Percentiles rank a stretch among this genome's conserved stretches.
Evolutionary conservation across 2,113 vertebrate genomes (phyloP).

Genomic region (Strigops habroptila): DNA sequence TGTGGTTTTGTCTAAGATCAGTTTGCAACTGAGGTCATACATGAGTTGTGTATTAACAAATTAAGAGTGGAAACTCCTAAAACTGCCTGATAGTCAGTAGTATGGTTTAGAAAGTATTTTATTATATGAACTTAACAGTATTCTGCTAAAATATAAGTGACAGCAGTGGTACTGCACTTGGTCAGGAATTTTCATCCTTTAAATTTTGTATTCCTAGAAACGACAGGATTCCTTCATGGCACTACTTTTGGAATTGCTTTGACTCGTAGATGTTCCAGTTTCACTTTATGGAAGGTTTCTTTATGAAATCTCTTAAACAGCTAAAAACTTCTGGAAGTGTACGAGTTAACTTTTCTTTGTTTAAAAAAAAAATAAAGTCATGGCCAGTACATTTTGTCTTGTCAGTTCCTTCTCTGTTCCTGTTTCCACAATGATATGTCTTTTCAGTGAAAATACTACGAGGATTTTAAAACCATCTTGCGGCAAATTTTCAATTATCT

Average conservation of each 20-base stretch:
- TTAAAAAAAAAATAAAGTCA: neutral
- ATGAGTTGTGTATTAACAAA: neutral
- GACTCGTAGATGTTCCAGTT: neutral
- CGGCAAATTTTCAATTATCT: neutral
- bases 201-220: neutral
- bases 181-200: neutral
- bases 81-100: neutral
- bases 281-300: neutral
- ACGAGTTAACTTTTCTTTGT: neutral
- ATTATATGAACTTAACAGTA: neutral
- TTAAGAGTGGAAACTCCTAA: neutral
- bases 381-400: neutral
- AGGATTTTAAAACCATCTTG: neutral
- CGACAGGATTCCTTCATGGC: neutral
- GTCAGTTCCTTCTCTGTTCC: conserved; percentile 40
- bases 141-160: neutral
- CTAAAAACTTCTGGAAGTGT: neutral
- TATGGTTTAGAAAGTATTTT: neutral
- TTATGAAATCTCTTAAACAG: neutral
- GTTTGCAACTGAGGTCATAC: neutral
- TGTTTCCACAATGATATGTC: conserved; percentile 12
- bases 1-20: neutral
- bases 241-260: neutral
- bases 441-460: conserved; percentile 29
- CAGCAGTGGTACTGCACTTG: neutral